phyloP scores from a whole-genome alignment of 2,888 invertebrate genomes.

The Smittia sp. region DNA sequence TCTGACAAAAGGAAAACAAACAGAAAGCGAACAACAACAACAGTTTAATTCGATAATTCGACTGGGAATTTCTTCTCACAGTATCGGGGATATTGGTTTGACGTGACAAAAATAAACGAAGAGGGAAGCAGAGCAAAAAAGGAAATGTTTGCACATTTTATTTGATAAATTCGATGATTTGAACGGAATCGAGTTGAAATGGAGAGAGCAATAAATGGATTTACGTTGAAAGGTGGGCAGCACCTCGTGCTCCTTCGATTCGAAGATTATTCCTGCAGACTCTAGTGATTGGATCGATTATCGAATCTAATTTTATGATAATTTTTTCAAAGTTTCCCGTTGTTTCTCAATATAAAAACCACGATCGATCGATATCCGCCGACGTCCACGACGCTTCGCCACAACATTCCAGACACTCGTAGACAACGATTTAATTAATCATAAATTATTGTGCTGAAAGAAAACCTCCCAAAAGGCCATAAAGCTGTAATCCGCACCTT shows the following conservation, averaged over 20 bases:
- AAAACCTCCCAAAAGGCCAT: slow-evolving; percentile 25
- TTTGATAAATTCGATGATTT: slow-evolving; percentile 29
- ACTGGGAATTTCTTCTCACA: slow-evolving; percentile 17
- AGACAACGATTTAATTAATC: slow-evolving; percentile 40
- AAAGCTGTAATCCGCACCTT: slow-evolving; percentile 41
- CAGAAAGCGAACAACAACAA: slow-evolving; percentile 4
- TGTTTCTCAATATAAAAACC: background rate
- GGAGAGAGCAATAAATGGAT: background rate
- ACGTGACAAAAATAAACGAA: slow-evolving; percentile 29
- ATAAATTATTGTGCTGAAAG: slow-evolving; percentile 33
- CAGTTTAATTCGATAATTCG: slow-evolving; percentile 28
- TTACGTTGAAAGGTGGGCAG: background rate
- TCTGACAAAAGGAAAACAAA: background rate
- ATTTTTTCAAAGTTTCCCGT: background rate
- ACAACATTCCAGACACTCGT: slow-evolving; percentile 13
- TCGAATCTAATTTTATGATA: slow-evolving; percentile 18
- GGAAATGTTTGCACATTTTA: slow-evolving; percentile 25
- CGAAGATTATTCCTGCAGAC: background rate
- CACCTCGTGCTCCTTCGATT: background rate
- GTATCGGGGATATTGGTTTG: slow-evolving; percentile 28
- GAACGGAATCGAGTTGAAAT: slow-evolving; percentile 2
- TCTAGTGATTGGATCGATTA: background rate
- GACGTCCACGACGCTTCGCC: background rate
- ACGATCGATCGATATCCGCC: slow-evolving; percentile 6
- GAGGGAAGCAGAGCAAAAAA: background rate